Base-by-base conservation (phyloP, 2,113 vertebrate species). In the Poeciliopsis prolifica region DNA sequence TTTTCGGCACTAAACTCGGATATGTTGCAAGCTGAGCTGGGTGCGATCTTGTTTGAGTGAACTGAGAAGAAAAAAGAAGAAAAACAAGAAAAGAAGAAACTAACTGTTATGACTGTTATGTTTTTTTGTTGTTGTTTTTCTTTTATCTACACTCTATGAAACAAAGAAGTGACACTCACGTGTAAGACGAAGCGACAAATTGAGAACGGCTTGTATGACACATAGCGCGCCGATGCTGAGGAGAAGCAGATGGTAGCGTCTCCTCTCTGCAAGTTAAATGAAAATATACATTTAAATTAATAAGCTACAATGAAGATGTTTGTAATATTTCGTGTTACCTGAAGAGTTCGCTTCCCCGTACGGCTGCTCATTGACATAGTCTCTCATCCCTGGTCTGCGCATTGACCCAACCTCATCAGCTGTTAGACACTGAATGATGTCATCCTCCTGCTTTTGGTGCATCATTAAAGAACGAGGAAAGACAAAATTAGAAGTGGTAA, bases 201-300 rank as follows among this genome's bases (percentile, higher is more conserved):
- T 76, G n/a, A 76, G 74, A 51, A 28, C 24, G 30, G 60, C 66
- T 63, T 76, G 74, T 22, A 48, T 54, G 60, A 76, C 51, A 24
- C 74, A 76, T 15, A 76, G 37, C 10, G 63, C 24, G 28, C 66
- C 66, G 14, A 64, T 48, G 74, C 29, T 22, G 60, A 76, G 66
- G 40, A 69, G 24, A 62, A 69, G 28, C 30, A 69, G 30, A 11
- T 13, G 6, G 37, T 11, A 48, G 10, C 33, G 14, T 35, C 40
- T 62, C 54, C 30, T 69, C 10, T 63, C 66, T 69, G 37, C 33
- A 51, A 61, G 42, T 26, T 5, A 70, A 31, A 70, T 4, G 19
- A 64, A 17, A 63, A 33, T 15, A 3, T 42, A 19, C 19, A 19
- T 48, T 48, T 48, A 48, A 48, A 48, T 5, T 1, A 1, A 48